Evolutionary conservation across 2,113 vertebrate genomes (phyloP).

Genomic region (Balaeniceps rex): DNA sequence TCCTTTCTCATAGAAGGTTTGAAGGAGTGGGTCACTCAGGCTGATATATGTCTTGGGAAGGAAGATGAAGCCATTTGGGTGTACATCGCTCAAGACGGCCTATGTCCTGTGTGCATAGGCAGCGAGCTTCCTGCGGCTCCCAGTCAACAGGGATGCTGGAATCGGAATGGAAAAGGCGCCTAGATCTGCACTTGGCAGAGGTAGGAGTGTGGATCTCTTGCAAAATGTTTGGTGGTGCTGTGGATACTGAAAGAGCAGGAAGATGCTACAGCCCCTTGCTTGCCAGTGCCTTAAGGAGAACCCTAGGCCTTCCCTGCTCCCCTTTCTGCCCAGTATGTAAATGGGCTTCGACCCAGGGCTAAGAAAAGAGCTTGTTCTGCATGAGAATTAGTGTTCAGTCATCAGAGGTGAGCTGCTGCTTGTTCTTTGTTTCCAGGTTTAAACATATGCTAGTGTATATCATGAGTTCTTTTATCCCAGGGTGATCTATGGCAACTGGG

Average conservation of each 20-base stretch:
- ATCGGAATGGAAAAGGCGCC: not conserved
- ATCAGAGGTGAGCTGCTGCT: not conserved
- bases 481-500: not conserved
- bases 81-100: fast-evolving
- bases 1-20: not conserved
- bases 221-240: not conserved
- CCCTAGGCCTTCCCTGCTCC: not conserved
- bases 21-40: not conserved
- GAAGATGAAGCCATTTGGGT: not conserved
- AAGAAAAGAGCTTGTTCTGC: not conserved
- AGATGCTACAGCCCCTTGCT: not conserved
- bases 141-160: not conserved
- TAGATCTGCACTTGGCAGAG: not conserved
- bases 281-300: not conserved
- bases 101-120: not conserved
- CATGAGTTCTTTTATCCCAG: not conserved
- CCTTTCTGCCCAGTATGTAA: not conserved
- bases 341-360: not conserved
- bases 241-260: not conserved
- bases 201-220: not conserved
- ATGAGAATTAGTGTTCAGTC: not conserved
- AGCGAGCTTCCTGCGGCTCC: not conserved
- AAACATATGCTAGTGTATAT: not conserved
- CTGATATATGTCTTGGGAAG: not conserved
- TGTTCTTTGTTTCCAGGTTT: not conserved